A percentile compares a stretch with the other conserved stretches of the same genome.
These are phyloP conservation scores for Sterrhoptilus dennistouni DNA, from an alignment of 2,113 vertebrate genomes.

Conservation along the genomic window DNA sequence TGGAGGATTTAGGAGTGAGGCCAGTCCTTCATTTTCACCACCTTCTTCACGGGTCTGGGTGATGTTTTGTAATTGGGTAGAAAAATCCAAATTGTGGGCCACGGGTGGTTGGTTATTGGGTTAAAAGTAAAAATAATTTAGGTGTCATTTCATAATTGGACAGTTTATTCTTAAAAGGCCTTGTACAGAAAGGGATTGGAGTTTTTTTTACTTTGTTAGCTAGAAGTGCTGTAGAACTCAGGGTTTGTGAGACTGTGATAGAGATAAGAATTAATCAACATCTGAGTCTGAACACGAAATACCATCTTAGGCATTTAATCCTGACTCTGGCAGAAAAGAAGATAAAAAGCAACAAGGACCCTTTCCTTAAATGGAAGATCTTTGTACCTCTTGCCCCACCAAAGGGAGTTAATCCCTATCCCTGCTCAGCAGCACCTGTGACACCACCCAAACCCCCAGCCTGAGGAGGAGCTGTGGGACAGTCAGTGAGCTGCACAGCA, in stretches of 20 bases:
- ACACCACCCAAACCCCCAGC: accelerated
- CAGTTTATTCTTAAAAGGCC: not conserved
- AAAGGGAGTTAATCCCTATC: not conserved
- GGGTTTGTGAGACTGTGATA: not conserved
- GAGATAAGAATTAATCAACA: not conserved
- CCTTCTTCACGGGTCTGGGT: no score
- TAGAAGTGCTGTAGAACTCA: not conserved
- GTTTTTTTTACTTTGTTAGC: not conserved
- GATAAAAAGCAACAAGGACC: not conserved
- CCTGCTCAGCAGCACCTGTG: not conserved
- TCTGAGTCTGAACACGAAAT: not conserved
- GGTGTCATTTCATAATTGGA: not conserved
- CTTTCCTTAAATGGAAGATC: not conserved
- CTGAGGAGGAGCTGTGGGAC: not conserved
- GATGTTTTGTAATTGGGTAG: not conserved
- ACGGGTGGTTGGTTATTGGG: not conserved
- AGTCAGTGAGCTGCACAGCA: not conserved
- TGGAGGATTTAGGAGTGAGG: not conserved
- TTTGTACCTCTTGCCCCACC: not conserved
- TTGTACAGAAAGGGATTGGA: not conserved
- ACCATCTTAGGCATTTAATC: not conserved
- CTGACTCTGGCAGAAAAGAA: not conserved
- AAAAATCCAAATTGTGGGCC: not conserved
- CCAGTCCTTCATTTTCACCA: not conserved
- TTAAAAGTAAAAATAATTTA: not conserved